Evolutionary conservation across 1,140 invertebrate species (phyloP), one percentile per base, ranked within the genome.

Genomic region (Amyelois transitella): DNA sequence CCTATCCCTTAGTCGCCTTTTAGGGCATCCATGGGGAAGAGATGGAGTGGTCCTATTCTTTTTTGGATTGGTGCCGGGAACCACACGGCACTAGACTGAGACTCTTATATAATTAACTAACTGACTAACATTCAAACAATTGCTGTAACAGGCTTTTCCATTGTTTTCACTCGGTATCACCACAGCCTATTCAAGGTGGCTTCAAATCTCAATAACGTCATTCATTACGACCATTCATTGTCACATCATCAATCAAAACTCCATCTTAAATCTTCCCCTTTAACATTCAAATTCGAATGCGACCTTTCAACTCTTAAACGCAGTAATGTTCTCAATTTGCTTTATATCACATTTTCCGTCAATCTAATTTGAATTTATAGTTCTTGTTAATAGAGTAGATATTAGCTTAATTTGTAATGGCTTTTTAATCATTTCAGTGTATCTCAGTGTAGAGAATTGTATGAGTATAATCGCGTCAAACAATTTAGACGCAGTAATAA

Each of bases 391-490:
- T 51, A 51, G 17, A 24, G 50, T 51, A 4, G 24, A 18, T n/a
- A 51, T 24, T 51, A 57, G 44, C n/a, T 47, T 18, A 47, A 38
- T 38, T 38, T 1, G 18, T 19, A 5, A 6, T 50, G 54, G 58
- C 22, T 45, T 51, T 54, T 28, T 18, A 55, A 43, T 38, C 24
- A 18, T 43, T 53, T 60, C 55, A 63, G 10, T 32, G 10, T 4
- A 10, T 1, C 49, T 60, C 59, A 53, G 64, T 70, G 67, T 66
- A 58, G 53, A 53, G 63, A 59, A 60, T 70, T 66, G 67, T 66
- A 43, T 58, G 25, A 49, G 6, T 62, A 53, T 73, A 67, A 73
- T 73, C 65, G 64, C 59, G 57, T 72, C 66, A 70, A 67, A 60
- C 50, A 55, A n/a, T 60, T 65, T 64, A 62, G 55, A 58, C 53